phyloP scores from a whole-genome alignment of 2,888 invertebrate species.

The Pyrochroa serraticornis region DNA sequence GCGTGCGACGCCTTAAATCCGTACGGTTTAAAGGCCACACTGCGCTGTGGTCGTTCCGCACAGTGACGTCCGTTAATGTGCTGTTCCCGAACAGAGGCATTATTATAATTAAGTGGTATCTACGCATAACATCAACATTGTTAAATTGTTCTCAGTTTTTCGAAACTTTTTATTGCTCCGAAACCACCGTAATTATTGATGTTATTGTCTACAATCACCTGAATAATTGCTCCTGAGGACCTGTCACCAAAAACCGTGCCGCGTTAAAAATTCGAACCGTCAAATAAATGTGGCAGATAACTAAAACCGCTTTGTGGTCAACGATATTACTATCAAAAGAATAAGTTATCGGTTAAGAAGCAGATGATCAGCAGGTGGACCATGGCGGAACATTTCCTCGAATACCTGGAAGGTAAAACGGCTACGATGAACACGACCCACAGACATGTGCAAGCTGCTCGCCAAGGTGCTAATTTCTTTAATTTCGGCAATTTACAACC shows the following conservation, averaged over 20 bases:
- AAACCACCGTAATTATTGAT: conserved; percentile 28
- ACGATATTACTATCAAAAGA: background rate
- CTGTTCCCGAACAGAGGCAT: conserved; percentile 44
- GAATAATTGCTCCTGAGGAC: background rate
- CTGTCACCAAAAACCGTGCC: background rate
- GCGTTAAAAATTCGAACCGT: background rate
- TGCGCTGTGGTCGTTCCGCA: conserved; percentile 41
- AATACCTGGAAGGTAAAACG: conserved; percentile 25
- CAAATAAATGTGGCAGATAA: conserved; percentile 4
- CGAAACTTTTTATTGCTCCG: conserved; percentile 24
- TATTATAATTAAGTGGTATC: conserved; percentile 49
- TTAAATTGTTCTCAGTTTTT: conserved; percentile 43
- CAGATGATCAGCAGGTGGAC: conserved; percentile 32
- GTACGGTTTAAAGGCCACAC: conserved; percentile 34
- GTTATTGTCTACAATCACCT: conserved; percentile 1
- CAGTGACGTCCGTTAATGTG: conserved; percentile 47
- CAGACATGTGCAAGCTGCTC: conserved; percentile 28
- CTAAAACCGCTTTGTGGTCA: background rate
- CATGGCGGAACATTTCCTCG: conserved; percentile 14
- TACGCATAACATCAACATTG: conserved; percentile 48
- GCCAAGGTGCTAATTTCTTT: conserved; percentile 42
- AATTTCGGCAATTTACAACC: conserved; percentile 39
- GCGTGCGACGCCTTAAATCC: conserved; percentile 36
- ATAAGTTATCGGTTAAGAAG: conserved; percentile 19
- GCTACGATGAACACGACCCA: conserved; percentile 8